Evolutionary conservation across 2,888 invertebrate species (phyloP).

Genomic region (Cephus nigrinus): DNA sequence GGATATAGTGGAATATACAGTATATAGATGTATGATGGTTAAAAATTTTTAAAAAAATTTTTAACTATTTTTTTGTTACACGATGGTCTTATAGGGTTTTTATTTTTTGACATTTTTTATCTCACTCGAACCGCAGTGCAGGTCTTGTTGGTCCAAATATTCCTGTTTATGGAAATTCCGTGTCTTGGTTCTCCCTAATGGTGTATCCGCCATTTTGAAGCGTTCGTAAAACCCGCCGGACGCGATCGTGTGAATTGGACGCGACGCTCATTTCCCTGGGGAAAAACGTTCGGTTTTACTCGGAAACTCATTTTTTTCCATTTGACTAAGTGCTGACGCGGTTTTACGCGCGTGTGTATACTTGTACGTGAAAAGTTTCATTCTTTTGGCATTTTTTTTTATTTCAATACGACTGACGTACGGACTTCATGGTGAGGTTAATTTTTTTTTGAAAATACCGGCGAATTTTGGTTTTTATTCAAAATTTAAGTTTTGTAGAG

Average conservation of each 20-base stretch:
- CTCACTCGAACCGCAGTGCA: background rate
- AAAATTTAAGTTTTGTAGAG: background rate
- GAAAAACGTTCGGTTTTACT: background rate
- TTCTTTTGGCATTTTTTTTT: background rate
- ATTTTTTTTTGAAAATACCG: background rate
- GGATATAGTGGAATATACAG: background rate
- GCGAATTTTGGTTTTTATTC: background rate
- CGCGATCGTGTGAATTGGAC: background rate
- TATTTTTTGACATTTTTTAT: background rate
- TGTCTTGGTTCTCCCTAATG: background rate
- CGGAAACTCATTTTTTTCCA: background rate
- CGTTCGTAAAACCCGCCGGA: background rate
- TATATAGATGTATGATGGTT: background rate
- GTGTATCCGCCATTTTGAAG: background rate
- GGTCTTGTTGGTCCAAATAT: background rate
- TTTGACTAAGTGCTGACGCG: background rate
- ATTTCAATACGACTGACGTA: background rate
- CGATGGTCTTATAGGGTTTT: background rate
- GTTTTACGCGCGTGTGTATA: background rate
- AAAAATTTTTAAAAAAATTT: background rate
- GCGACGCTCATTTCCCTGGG: background rate
- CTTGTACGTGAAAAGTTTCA: background rate
- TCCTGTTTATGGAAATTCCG: background rate
- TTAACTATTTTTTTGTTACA: background rate
- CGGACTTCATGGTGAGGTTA: background rate